These are phyloP conservation scores for Vidua chalybeata DNA, from an alignment of 2,113 vertebrate genomes.

Conservation along the genomic window DNA sequence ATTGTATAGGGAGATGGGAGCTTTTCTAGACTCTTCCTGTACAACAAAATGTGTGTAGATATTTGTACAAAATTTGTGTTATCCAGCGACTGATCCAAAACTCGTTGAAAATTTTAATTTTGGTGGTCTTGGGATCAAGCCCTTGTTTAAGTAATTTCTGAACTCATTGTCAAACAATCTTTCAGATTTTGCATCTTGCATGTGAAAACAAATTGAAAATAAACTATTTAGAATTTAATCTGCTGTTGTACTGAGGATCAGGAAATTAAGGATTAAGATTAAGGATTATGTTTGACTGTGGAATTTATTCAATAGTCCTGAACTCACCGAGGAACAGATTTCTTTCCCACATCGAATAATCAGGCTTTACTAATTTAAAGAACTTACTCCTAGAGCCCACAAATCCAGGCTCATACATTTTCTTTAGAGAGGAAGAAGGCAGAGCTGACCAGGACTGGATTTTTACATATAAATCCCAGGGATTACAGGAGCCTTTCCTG, in stretches of 20 bases:
- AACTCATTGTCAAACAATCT: neutral
- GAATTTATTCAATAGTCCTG: neutral
- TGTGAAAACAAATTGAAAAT: neutral
- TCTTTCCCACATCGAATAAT: neutral
- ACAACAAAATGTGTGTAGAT: neutral
- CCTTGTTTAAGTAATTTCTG: neutral
- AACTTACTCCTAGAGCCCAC: neutral
- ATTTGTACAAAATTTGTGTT: neutral
- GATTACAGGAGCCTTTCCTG: neutral
- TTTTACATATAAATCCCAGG: neutral
- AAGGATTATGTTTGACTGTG: neutral
- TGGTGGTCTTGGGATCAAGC: neutral
- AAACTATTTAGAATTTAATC: neutral
- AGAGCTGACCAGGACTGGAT: neutral
- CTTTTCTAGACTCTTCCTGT: neutral
- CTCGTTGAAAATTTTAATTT: neutral
- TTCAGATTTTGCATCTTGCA: neutral
- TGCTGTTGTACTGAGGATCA: neutral
- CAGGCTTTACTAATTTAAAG: neutral
- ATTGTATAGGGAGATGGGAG: neutral
- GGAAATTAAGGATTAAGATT: neutral
- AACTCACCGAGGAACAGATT: neutral
- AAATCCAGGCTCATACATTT: neutral
- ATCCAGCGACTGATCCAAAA: neutral
- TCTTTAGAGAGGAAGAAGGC: neutral